phyloP scores from a whole-genome alignment of 2,113 vertebrate genomes.

The Coptodon bakossiorum region DNA sequence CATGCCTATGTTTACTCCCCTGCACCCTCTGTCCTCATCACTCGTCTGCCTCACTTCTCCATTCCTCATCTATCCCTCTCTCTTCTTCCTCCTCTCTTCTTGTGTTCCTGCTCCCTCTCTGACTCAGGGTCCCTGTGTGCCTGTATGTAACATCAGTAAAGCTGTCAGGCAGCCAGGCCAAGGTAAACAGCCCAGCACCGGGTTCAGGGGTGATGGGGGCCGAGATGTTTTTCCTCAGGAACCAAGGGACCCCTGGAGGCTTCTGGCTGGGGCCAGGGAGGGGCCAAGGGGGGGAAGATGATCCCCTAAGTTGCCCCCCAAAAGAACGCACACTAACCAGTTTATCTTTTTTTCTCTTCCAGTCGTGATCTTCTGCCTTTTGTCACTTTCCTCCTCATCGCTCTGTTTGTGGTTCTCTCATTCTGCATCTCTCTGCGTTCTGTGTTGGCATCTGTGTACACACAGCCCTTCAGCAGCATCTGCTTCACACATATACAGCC shows the following conservation, averaged over 20 bases:
- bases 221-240: slow-evolving; percentile 93
- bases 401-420: not conserved
- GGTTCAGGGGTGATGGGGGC: slow-evolving; percentile 97
- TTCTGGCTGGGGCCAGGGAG: slow-evolving; percentile 71
- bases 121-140: slow-evolving; percentile 79
- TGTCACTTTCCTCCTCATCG: slow-evolving; percentile 8
- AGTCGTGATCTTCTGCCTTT: not conserved
- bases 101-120: slow-evolving; percentile 52
- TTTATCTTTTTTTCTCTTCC: not conserved
- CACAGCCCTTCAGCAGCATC: slow-evolving; percentile 75
- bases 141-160: slow-evolving; percentile 99
- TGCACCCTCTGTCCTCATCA: not conserved
- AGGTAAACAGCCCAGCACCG: slow-evolving; percentile 94
- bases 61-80: slow-evolving; percentile 3
- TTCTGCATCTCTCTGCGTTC: slow-evolving; percentile 12
- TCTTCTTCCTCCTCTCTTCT: slow-evolving; percentile 26
- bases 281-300: slow-evolving; percentile 67
- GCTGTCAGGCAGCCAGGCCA: slow-evolving; percentile 95
- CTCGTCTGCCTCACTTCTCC: slow-evolving; percentile 10
- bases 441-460: slow-evolving; percentile 80
- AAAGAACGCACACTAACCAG: slow-evolving; percentile 46
- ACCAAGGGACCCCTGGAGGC: slow-evolving; percentile 83
- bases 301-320: slow-evolving; percentile 71
- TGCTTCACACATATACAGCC: slow-evolving; percentile 17
- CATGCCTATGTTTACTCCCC: slow-evolving; percentile 1